Percentiles rank a stretch among this genome's conserved stretches.
phyloP scores from a whole-genome alignment of 2,888 invertebrate species.

The Oxystoma pomonae region DNA sequence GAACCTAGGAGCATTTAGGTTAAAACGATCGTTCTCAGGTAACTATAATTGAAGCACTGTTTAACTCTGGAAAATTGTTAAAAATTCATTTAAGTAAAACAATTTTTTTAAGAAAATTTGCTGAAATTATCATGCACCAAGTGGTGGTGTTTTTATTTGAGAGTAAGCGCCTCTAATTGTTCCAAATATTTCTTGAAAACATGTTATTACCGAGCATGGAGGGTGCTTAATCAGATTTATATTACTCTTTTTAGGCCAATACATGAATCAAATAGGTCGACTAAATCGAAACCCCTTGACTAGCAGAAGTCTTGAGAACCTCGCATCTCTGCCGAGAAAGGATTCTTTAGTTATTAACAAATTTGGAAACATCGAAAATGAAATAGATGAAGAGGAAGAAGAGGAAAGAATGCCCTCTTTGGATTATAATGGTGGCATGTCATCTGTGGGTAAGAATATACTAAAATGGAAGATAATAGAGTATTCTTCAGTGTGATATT shows the following conservation, averaged over 20 bases:
- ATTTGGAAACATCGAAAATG: neutral
- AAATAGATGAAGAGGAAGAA: neutral
- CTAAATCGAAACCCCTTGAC: neutral
- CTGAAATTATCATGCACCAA: too few species aligned
- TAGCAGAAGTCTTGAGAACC: neutral
- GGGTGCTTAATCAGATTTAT: too few species aligned
- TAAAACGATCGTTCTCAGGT: constrained; percentile 25
- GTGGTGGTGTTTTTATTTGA: too few species aligned
- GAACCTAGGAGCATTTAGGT: constrained; percentile 24
- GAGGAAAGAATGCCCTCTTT: neutral
- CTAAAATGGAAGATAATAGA: too few species aligned
- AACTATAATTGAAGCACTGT: constrained; percentile 5
- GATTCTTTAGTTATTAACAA: neutral
- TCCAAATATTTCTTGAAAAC: too few species aligned
- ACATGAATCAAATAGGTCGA: neutral
- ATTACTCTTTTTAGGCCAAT: neutral
- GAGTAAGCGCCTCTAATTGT: too few species aligned
- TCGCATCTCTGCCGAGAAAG: neutral
- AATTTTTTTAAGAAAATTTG: too few species aligned
- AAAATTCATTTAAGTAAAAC: too few species aligned
- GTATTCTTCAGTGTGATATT: too few species aligned
- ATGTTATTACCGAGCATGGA: too few species aligned
- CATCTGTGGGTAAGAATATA: too few species aligned
- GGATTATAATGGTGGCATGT: neutral
- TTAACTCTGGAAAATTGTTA: too few species aligned